phyloP scores from a whole-genome alignment of 2,888 invertebrate genomes.

The Anoplius nigerrimus region DNA sequence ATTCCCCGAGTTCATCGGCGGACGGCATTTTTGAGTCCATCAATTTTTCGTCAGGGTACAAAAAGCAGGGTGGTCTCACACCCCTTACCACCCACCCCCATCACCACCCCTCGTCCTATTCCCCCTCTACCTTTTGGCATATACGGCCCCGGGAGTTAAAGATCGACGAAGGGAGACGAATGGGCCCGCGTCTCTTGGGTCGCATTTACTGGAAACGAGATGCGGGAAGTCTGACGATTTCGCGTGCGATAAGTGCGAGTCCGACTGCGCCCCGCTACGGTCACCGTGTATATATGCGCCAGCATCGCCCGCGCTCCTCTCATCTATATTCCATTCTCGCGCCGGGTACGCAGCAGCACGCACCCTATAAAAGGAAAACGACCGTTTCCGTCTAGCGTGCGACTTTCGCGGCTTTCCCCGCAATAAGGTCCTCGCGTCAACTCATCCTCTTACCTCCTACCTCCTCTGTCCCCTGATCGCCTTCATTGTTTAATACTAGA shows the following conservation, averaged over 20 bases:
- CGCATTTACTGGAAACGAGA: constrained; percentile 59
- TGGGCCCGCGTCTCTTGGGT: constrained; percentile 57
- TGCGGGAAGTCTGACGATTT: constrained; percentile 32
- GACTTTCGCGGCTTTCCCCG: constrained; percentile 1
- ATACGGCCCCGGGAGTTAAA: no score
- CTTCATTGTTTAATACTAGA: no score
- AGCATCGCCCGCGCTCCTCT: constrained; percentile 41
- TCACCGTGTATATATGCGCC: no score
- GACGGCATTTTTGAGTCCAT: no score
- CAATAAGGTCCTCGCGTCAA: background rate
- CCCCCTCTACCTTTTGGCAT: no score
- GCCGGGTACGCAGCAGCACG: constrained; percentile 53
- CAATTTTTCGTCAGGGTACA: no score
- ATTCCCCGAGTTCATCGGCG: no score
- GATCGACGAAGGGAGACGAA: constrained; percentile 35
- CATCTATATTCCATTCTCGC: constrained; percentile 68
- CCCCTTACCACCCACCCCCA: no score
- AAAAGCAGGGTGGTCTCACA: background rate
- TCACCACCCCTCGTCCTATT: no score
- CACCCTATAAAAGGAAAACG: constrained; percentile 65
- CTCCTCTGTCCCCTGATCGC: background rate
- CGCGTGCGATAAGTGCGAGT: constrained; percentile 3
- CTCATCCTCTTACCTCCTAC: background rate
- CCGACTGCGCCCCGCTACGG: background rate
- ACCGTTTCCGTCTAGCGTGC: background rate